These are phyloP conservation scores for Dynastes tityus DNA, from an alignment of 2,888 invertebrate genomes.

Conservation along the genomic window DNA sequence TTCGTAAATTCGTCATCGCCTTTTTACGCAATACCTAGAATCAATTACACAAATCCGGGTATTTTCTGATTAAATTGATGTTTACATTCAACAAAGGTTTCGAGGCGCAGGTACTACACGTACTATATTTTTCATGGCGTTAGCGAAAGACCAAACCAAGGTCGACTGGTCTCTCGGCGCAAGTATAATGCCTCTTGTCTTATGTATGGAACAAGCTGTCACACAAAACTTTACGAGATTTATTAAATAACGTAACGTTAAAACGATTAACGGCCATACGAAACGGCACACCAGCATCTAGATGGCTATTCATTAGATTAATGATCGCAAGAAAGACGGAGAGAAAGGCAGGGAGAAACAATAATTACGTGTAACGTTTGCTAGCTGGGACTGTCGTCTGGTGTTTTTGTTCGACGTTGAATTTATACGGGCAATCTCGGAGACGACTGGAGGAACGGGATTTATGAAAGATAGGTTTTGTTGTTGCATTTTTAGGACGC, in stretches of 20 bases:
- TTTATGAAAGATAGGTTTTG: slow-evolving; percentile 4
- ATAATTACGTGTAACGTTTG: slow-evolving; percentile 11
- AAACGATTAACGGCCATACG: slow-evolving; percentile 15
- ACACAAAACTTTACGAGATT: slow-evolving; percentile 17
- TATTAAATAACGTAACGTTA: slow-evolving; percentile 20
- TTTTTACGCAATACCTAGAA: too few species aligned
- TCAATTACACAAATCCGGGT: too few species aligned
- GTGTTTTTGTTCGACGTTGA: neutral
- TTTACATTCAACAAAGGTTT: neutral
- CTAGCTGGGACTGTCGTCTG: neutral
- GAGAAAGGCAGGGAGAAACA: neutral
- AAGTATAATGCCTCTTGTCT: slow-evolving; percentile 12
- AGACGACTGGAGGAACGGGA: neutral
- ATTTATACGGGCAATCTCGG: neutral
- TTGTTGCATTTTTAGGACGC: slow-evolving; percentile 11
- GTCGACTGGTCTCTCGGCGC: slow-evolving; percentile 1
- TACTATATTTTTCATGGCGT: slow-evolving; percentile 12
- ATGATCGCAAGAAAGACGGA: slow-evolving; percentile 10
- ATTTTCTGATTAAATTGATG: too few species aligned
- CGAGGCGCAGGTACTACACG: slow-evolving; percentile 3
- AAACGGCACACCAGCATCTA: slow-evolving; percentile 8
- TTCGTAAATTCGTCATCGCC: too few species aligned
- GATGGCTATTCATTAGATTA: neutral
- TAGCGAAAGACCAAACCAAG: slow-evolving; percentile 15
- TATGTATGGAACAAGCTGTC: slow-evolving; percentile 1